Conservation (phyloP, 1,140 invertebrate species). For the Brachionus plicatilis region DNA sequence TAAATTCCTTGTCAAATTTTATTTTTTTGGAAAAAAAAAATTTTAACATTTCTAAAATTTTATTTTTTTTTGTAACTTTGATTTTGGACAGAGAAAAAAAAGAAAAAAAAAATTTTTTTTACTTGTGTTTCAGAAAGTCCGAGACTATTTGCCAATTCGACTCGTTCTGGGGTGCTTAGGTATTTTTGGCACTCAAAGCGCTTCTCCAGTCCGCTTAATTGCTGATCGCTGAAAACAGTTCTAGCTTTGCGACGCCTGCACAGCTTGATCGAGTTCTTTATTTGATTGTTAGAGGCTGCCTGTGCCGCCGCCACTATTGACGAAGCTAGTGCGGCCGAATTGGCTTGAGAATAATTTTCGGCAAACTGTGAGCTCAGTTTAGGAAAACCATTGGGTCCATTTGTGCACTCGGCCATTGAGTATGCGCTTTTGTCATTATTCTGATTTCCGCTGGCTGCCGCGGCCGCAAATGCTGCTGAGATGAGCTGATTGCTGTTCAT, state of each 20-base stretch:
- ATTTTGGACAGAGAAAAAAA: too few species aligned
- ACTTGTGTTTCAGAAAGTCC: constrained; percentile 88
- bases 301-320: constrained; percentile 11
- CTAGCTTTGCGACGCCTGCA: constrained; percentile 92
- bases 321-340: neutral
- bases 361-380: neutral
- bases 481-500: neutral
- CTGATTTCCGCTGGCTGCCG: neutral
- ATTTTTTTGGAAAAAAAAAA: too few species aligned
- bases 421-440: neutral
- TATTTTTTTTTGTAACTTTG: too few species aligned
- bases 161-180: constrained; percentile 92
- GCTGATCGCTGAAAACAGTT: constrained; percentile 96
- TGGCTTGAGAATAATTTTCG: neutral
- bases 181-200: constrained; percentile 97
- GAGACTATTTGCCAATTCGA: constrained; percentile 91
- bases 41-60: too few species aligned
- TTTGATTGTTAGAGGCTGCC: neutral
- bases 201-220: constrained; percentile 87
- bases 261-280: constrained; percentile 17
- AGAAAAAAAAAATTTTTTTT: neutral
- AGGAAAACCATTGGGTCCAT: neutral
- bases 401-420: neutral
- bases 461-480: neutral
- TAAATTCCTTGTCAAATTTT: too few species aligned